Percentiles rank a stretch among this genome's conserved stretches.
These are phyloP conservation scores for Lynx canadensis DNA, from an alignment of 2,113 vertebrate species.

Conservation along the genomic window DNA sequence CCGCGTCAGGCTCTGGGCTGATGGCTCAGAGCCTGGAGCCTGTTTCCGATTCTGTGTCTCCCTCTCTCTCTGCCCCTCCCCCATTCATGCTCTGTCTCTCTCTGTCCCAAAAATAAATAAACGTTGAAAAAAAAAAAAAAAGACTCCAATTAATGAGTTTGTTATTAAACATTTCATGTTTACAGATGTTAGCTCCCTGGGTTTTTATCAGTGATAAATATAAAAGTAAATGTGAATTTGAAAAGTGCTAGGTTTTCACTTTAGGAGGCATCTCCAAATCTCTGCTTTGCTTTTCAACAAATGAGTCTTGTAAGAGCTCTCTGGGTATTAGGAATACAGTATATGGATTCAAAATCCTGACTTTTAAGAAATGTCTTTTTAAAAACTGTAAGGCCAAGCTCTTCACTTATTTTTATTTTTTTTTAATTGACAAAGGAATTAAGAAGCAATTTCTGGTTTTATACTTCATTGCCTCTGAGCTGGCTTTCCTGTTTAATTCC, in stretches of 20 bases:
- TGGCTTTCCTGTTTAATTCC: constrained; percentile 63
- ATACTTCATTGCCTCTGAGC: constrained; percentile 57
- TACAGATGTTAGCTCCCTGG: neutral
- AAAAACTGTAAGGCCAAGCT: neutral
- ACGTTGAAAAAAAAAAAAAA: neutral
- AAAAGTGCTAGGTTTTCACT: constrained; percentile 32
- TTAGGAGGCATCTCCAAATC: neutral
- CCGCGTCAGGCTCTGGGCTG: too few species aligned
- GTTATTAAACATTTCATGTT: neutral
- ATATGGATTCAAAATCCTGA: neutral
- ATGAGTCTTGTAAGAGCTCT: neutral
- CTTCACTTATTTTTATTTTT: constrained; percentile 62
- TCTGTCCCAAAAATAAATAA: too few species aligned
- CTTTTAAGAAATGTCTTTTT: constrained; percentile 61
- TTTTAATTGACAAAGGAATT: constrained; percentile 66
- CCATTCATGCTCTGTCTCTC: too few species aligned
- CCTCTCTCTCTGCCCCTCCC: too few species aligned
- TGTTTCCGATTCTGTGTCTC: too few species aligned
- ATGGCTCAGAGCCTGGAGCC: too few species aligned
- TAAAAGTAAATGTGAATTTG: constrained; percentile 34
- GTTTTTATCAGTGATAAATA: constrained; percentile 28
- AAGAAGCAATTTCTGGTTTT: constrained; percentile 66
- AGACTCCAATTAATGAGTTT: constrained; percentile 13
- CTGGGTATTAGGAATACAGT: neutral
- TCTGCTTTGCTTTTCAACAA: constrained; percentile 36